Percentiles rank a stretch among this genome's conserved stretches.
These are phyloP conservation scores for Pan troglodytes DNA, from an alignment of 2,113 vertebrate genomes.

Conservation along the genomic window NHGRI_mPanTro3-v2.1_pri NC_072407.2:66849501-66850000, in stretches of 20 bases:
- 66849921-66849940: background rate
- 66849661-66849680: background rate
- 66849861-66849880: background rate
- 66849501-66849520: background rate
- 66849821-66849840: background rate
- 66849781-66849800: background rate
- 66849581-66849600: slow-evolving; percentile 70
- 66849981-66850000: too few relatives aligned
- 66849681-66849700: background rate
- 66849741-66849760: background rate
- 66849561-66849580: background rate
- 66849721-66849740: background rate
- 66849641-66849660: background rate
- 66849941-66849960: background rate
- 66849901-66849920: background rate
- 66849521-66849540: background rate
- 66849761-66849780: background rate
- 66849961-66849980: background rate
- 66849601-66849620: slow-evolving; percentile 61
- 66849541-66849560: background rate
- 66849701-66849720: background rate
- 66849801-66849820: background rate
- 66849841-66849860: background rate
- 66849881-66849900: background rate
- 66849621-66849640: background rate